Evolutionary conservation across 2,888 invertebrate species (phyloP).

Genomic region (Flexamia atlantica): DNA sequence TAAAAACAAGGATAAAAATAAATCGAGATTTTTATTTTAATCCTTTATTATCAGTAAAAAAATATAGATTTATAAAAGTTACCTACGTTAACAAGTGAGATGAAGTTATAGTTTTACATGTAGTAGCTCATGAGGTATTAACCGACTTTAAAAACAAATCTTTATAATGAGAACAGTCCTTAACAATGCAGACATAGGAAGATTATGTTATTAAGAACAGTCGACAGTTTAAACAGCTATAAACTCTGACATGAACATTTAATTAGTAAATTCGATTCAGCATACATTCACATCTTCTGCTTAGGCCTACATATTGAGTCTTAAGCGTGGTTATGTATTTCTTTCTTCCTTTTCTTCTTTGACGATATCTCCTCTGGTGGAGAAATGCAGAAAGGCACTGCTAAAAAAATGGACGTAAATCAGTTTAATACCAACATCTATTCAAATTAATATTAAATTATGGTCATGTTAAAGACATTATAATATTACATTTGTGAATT

Average conservation of each 20-base stretch:
- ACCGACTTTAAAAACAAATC: conserved; percentile 1
- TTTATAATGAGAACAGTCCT: conserved; percentile 16
- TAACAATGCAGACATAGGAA: conserved; percentile 36
- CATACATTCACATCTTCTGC: background rate
- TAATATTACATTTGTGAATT: too few relatives aligned
- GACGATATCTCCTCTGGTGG: background rate
- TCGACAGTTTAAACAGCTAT: conserved; percentile 28
- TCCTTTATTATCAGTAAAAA: conserved; percentile 22
- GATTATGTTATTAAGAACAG: conserved; percentile 39
- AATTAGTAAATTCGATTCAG: conserved; percentile 23
- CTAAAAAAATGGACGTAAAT: background rate
- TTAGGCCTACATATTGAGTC: conserved; percentile 21
- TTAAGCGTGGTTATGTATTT: background rate
- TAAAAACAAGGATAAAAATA: too few relatives aligned
- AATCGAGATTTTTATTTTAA: too few relatives aligned
- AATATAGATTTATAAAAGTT: conserved; percentile 40
- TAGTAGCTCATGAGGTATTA: conserved; percentile 31
- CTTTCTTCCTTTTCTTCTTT: background rate
- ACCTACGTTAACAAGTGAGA: conserved; percentile 29
- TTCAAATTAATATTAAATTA: too few relatives aligned
- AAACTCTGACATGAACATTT: conserved; percentile 33
- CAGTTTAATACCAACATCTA: too few relatives aligned
- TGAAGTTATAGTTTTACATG: conserved; percentile 19
- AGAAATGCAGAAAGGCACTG: conserved; percentile 45
- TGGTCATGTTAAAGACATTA: too few relatives aligned